phyloP scores from a whole-genome alignment of 2,113 vertebrate species.

The Erythrolamprus reginae region DNA sequence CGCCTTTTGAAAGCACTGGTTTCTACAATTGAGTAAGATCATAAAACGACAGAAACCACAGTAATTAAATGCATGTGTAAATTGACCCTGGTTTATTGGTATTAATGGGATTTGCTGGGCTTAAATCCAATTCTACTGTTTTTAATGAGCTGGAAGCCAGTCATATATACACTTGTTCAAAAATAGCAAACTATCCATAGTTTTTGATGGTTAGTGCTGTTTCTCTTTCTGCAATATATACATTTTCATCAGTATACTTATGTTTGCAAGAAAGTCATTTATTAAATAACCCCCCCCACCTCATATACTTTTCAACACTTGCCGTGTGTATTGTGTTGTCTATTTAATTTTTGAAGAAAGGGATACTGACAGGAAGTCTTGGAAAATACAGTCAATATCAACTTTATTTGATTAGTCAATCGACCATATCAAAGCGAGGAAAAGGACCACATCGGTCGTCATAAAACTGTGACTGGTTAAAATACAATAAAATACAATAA shows the following conservation, averaged over 20 bases:
- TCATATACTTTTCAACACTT: not conserved
- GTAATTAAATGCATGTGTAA: not conserved
- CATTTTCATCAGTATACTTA: not conserved
- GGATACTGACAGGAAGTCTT: not conserved
- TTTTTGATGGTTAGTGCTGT: not conserved
- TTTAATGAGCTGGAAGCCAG: not conserved
- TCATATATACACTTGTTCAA: not conserved
- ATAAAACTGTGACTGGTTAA: no score
- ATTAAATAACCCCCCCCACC: no score
- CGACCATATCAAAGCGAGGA: no score
- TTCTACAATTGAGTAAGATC: not conserved
- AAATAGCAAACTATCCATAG: not conserved
- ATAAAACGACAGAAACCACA: not conserved
- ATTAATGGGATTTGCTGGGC: not conserved
- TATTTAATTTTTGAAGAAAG: not conserved
- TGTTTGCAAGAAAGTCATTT: not conserved
- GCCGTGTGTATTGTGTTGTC: not conserved
- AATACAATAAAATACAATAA: no score
- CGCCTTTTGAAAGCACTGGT: not conserved
- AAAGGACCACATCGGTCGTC: no score
- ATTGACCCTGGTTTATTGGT: not conserved
- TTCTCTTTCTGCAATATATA: not conserved
- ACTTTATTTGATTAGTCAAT: no score
- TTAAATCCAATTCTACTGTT: not conserved
- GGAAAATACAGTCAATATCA: not conserved